Conservation (phyloP, 2,797 vertebrate species). For the Tangara arthus region DNA sequence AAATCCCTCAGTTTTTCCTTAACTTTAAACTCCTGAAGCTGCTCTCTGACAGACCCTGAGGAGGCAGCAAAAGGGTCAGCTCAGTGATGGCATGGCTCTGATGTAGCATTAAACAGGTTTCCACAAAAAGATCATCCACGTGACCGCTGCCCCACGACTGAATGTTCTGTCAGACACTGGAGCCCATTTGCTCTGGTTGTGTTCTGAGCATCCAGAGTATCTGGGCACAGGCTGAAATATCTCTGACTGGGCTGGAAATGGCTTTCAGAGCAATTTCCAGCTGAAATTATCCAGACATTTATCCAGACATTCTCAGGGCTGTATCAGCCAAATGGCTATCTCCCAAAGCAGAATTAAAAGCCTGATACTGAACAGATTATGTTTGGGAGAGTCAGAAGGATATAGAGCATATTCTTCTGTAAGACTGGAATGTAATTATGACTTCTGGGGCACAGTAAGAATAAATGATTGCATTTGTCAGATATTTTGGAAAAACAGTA, state of each 20-base stretch:
- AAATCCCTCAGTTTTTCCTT: neutral
- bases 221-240: neutral
- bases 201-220: neutral
- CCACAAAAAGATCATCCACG: neutral
- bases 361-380: constrained; percentile 56
- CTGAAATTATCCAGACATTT: constrained; percentile 61
- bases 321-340: constrained; percentile 47
- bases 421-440: neutral
- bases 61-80: neutral
- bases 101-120: neutral
- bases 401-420: neutral
- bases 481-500: neutral
- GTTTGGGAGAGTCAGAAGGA: neutral
- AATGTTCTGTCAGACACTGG: neutral
- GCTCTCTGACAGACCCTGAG: neutral
- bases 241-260: constrained; percentile 5
- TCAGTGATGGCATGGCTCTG: neutral
- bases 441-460: neutral
- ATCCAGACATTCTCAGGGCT: constrained; percentile 44
- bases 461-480: constrained; percentile 1
- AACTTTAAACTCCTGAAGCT: neutral
- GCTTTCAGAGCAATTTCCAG: constrained; percentile 23
- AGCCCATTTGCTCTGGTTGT: neutral
- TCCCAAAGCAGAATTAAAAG: constrained; percentile 21
- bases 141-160: neutral